These are phyloP conservation scores for Brachyalestes nurse DNA, from an alignment of 2,797 vertebrate genomes.

Conservation along the genomic window DNA sequence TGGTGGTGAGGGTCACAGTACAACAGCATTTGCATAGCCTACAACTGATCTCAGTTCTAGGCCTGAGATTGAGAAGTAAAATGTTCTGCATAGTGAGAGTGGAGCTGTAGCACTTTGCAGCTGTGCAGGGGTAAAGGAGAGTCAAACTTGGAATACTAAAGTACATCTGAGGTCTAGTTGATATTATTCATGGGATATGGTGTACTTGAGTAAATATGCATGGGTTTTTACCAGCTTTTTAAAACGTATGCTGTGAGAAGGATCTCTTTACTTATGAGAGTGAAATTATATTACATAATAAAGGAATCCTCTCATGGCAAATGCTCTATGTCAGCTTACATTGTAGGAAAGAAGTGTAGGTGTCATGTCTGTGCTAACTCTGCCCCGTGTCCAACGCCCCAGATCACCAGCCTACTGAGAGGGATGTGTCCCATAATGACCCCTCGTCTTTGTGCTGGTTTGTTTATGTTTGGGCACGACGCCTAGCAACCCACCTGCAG, in stretches of 20 bases:
- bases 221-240: neutral
- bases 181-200: neutral
- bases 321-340: too few relatives aligned
- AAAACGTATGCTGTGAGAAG: neutral
- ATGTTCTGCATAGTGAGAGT: constrained; percentile 51
- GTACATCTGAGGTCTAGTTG: neutral
- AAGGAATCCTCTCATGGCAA: too few relatives aligned
- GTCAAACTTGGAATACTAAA: constrained; percentile 43
- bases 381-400: too few relatives aligned
- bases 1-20: neutral
- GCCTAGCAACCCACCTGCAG: too few relatives aligned
- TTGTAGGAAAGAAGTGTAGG: too few relatives aligned
- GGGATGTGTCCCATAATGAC: too few relatives aligned
- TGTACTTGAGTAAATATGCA: neutral
- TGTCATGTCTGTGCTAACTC: too few relatives aligned
- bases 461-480: too few relatives aligned
- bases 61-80: constrained; percentile 42
- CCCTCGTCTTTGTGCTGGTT: too few relatives aligned
- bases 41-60: constrained; percentile 6
- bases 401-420: too few relatives aligned
- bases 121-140: constrained; percentile 34
- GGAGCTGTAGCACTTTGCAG: neutral
- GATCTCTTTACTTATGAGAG: too few relatives aligned
- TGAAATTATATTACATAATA: too few relatives aligned
- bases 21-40: neutral